Base-by-base conservation (phyloP, 2,888 invertebrate species). In the Heliconius ismenius region DNA sequence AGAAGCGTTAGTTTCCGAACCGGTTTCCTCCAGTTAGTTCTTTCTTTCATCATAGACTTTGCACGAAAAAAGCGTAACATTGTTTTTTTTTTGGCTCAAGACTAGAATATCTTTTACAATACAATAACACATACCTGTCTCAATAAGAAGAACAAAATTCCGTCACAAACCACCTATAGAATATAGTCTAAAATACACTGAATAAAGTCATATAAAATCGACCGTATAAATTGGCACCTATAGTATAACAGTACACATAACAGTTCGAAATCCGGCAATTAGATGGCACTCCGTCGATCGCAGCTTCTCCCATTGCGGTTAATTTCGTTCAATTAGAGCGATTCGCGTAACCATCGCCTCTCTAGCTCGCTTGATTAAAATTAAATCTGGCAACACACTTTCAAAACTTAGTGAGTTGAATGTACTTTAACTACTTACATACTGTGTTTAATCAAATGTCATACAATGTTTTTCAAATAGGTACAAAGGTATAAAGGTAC, bases 271-370 rank as follows among this genome's bases (percentile, higher is more conserved):
- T 77, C 78, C 75, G 77, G 75, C 80, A 78, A 78, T 80, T 80
- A 78, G 76, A 67, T 74, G 77, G 77, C 75, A 80, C 78, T 80
- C 74, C 70, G 75, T 76, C 77, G 78, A 78, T 80, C 73, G 80
- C 72, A 69, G 75, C 79, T 76, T 78, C 79, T 78, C 78, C 79
- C 79, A 78, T 68, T 80, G 78, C 76, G 79, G 77, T 77, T 80
- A 78, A 80, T 80, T 80, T 80, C 74, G 79, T 80, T 80, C 78
- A 80, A 80, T 80, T 80, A 80, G 77, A 75, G 75, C 63, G 75
- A 75, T 80, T 80, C 78, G 74, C 75, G 73, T 78, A 77, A 80
- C 78, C 78, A 76, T 67, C 79, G 15, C 43, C 43, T 43, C 43
- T 78, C 78, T 76, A 75, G 77, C 70, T 75, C 74, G 75, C 79